Conservation (phyloP, 2,113 vertebrate species). For the Odontophorus gujanensis region DNA sequence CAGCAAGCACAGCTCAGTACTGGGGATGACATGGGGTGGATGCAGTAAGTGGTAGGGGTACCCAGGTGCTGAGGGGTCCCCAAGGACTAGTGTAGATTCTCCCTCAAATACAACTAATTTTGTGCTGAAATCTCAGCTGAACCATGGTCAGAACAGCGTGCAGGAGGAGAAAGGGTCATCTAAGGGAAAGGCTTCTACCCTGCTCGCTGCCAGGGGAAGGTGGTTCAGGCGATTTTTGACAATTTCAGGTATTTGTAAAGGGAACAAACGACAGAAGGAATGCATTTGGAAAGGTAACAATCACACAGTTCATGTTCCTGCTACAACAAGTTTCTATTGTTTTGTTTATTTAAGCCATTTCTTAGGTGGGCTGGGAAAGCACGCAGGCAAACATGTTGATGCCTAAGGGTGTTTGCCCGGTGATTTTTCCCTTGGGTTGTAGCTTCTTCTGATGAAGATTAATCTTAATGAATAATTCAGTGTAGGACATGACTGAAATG, state of each 20-base stretch:
- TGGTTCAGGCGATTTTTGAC: not conserved
- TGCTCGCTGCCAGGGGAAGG: not conserved
- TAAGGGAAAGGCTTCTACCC: not conserved
- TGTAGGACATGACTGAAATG: not conserved
- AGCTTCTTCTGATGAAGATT: not conserved
- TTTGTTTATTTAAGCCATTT: not conserved
- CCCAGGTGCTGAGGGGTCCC: not conserved
- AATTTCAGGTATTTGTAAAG: slow-evolving; percentile 3
- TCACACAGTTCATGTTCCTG: slow-evolving; percentile 21
- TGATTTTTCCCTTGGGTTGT: not conserved
- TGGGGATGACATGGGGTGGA: not conserved
- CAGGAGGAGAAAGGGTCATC: not conserved
- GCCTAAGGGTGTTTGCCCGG: slow-evolving; percentile 35
- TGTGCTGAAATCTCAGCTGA: not conserved
- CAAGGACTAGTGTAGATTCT: not conserved
- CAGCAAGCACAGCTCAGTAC: not conserved
- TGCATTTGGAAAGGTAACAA: not conserved
- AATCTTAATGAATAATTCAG: not conserved
- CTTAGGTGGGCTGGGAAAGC: not conserved
- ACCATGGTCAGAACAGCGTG: rapidly evolving
- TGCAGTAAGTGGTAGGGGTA: not conserved
- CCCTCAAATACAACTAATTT: not conserved
- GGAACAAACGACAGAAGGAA: not conserved
- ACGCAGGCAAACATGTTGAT: not conserved
- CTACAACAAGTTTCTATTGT: slow-evolving; percentile 53